phyloP scores from a whole-genome alignment of 2,113 vertebrate genomes.

The Athene noctua region DNA sequence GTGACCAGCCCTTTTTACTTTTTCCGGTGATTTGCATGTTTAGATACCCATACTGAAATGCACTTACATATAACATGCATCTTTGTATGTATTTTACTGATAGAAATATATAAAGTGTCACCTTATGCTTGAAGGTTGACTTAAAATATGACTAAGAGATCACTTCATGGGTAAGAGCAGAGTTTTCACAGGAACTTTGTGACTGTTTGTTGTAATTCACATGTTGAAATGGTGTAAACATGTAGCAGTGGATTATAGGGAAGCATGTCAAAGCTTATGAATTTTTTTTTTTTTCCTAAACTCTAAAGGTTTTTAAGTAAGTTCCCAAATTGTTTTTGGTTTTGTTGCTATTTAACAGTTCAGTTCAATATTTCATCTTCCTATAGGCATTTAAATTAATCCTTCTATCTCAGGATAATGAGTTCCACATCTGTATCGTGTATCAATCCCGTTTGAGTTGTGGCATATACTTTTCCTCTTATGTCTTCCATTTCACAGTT shows the following conservation, averaged over 20 bases:
- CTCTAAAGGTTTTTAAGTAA: neutral
- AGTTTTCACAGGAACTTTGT: neutral
- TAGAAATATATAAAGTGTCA: neutral
- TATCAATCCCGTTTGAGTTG: neutral
- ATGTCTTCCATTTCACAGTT: neutral
- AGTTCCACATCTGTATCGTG: neutral
- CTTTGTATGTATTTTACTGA: neutral
- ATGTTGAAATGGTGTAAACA: neutral
- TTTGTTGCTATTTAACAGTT: neutral
- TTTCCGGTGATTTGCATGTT: neutral
- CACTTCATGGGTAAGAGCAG: neutral
- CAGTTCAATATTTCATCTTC: neutral
- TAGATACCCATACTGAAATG: neutral
- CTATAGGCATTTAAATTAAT: neutral
- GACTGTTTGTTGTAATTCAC: neutral
- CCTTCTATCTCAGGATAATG: neutral
- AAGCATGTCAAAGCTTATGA: neutral
- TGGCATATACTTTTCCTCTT: neutral
- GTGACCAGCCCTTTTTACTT: neutral
- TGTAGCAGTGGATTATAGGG: neutral
- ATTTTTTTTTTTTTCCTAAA: neutral
- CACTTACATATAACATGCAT: fast-evolving
- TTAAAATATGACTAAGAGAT: neutral
- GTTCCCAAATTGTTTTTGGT: neutral
- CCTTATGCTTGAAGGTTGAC: neutral